Evolutionary conservation across 1,140 invertebrate species (phyloP).

Genomic region (Ladona fulva): DNA sequence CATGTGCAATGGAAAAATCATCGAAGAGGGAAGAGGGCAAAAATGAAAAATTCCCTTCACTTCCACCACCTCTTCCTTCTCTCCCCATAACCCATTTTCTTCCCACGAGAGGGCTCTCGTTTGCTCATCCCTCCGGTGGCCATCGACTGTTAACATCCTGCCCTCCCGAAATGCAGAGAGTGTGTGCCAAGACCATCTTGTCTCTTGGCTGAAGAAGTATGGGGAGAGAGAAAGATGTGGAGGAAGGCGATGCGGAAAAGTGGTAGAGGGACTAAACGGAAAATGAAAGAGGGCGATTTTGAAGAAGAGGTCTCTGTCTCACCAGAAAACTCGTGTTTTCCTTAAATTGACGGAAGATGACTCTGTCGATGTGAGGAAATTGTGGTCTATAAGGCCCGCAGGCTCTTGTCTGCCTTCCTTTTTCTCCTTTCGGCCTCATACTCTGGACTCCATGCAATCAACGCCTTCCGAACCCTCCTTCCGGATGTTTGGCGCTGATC

Average conservation of each 20-base stretch:
- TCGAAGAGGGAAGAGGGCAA: no score
- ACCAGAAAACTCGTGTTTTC: background rate
- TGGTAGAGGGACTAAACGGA: background rate
- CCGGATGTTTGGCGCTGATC: no score
- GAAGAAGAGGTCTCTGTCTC: background rate
- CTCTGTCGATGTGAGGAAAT: background rate
- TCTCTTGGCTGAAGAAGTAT: background rate
- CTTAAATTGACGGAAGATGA: conserved; percentile 6
- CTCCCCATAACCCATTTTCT: background rate
- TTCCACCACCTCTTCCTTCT: background rate
- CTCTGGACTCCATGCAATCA: no score
- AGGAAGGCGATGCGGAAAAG: background rate
- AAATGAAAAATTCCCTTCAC: background rate
- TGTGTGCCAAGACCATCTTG: background rate
- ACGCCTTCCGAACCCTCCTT: no score
- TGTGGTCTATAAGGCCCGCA: background rate
- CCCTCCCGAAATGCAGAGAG: background rate
- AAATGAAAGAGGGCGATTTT: background rate
- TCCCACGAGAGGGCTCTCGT: background rate
- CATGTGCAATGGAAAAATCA: no score
- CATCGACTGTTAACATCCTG: background rate
- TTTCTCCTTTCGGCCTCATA: no score
- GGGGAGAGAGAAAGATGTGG: background rate
- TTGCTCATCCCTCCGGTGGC: background rate
- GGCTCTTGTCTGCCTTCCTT: background rate